These are phyloP conservation scores for Diadema setosum DNA, from an alignment of 35 echinoderm and acorn worm genomes.

Conservation along the genomic window DNA sequence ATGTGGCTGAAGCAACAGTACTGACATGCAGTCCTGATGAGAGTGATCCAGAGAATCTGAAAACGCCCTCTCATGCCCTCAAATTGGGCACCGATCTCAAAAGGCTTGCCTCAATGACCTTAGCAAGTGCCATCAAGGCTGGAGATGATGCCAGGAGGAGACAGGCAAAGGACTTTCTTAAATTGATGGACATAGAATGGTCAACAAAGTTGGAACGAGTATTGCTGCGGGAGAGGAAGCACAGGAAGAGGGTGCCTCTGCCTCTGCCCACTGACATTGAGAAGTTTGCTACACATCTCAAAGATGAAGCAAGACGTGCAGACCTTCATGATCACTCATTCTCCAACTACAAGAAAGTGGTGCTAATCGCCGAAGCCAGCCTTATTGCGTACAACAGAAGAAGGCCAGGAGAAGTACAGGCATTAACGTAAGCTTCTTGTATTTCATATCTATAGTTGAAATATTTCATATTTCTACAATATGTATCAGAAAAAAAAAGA, in stretches of 20 bases:
- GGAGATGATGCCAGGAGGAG: not conserved
- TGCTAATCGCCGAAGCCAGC: not conserved
- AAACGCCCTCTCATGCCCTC: conserved; percentile 37
- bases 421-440: not conserved
- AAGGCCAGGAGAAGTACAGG: conserved; percentile 17
- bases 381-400: conserved; percentile 36
- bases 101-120: conserved; percentile 10
- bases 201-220: conserved; percentile 6
- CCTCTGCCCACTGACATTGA: conserved; percentile 37
- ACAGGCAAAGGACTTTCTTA: conserved; percentile 13
- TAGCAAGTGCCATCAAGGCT: conserved; percentile 13
- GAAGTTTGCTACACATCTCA: not conserved
- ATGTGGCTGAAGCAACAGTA: not conserved
- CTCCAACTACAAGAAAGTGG: conserved; percentile 53
- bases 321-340: conserved; percentile 14
- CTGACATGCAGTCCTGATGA: not conserved
- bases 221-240: not conserved
- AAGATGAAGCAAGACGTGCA: not conserved
- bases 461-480: too few species aligned
- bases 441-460: too few species aligned
- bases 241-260: not conserved
- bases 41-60: too few species aligned
- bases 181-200: conserved; percentile 15
- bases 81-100: conserved; percentile 39
- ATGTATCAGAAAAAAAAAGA: too few species aligned